These are phyloP conservation scores for Coecobrya sp. DNA, from an alignment of 2,888 invertebrate species.

Conservation along the genomic window DNA sequence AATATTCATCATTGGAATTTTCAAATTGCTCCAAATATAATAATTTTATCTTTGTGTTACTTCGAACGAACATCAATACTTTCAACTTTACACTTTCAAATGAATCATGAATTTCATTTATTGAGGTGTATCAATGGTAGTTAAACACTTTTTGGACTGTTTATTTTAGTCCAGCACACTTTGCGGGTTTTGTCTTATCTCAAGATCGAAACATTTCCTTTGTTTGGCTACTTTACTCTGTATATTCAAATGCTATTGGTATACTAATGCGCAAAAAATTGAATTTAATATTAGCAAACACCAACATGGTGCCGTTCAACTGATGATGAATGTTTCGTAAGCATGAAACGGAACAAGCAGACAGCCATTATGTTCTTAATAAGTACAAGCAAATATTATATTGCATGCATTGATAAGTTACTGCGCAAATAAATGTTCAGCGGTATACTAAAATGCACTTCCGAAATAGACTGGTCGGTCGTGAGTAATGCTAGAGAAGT, in stretches of 20 bases:
- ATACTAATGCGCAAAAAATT: conserved; percentile 4
- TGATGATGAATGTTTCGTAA: conserved; percentile 52
- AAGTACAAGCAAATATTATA: neutral
- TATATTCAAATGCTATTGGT: neutral
- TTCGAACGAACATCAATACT: too few species aligned
- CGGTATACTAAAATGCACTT: conserved; percentile 16
- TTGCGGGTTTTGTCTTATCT: conserved; percentile 5
- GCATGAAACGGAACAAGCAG: conserved; percentile 56
- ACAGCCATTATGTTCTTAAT: neutral
- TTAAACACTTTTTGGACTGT: conserved; percentile 20
- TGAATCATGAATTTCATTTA: conserved; percentile 4
- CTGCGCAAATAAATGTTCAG: conserved; percentile 4
- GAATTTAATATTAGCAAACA: conserved; percentile 12
- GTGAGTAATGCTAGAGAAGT: neutral
- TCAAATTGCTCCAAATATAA: too few species aligned
- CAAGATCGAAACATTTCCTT: conserved; percentile 53
- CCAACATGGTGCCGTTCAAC: neutral
- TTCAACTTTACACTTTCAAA: neutral
- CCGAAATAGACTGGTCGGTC: neutral
- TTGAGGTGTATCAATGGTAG: conserved; percentile 33
- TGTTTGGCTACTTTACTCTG: neutral
- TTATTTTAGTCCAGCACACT: conserved; percentile 7
- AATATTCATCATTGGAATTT: too few species aligned
- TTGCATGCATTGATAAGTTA: neutral
- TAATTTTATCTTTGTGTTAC: too few species aligned